Base-by-base conservation (phyloP, 2,888 invertebrate species). In the Thelaira solivaga region DNA sequence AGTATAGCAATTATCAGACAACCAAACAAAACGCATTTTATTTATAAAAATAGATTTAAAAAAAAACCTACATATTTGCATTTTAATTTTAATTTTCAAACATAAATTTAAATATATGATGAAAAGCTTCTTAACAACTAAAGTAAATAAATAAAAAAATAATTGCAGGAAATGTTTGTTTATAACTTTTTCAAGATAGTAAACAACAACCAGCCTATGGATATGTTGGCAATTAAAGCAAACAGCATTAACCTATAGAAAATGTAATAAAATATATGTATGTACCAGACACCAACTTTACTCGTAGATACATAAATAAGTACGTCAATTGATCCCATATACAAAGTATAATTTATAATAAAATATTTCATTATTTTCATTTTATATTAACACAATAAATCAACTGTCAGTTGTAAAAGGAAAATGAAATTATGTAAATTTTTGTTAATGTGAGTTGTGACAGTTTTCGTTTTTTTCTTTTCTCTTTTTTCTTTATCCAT, bases 371-470 rank as follows among this genome's bases (percentile, higher is more conserved):
- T 65, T 65, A 59, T 57, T 64, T 73, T 51, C 73, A 65, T 59
- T 73, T n/a, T n/a, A n/a, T n/a, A 73, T 57, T 49, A 43, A 45
- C 8, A 74, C 61, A 61, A 67, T 67, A 74, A 74, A 74, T 74
- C 67, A 74, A 43, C 47, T 62, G 75, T 49, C 68, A 75, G 53
- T 75, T 67, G 61, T 24, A 29, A n/a, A n/a, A n/a, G 24, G 43
- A 22, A 75, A 75, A 68, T 62, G 11, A 62, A 75, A 62, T 75
- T 75, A 75, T 75, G 55, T 57, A 68, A 75, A 75, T 75, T 36
- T 62, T 41, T 68, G 55, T 75, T 75, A 75, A 68, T 62, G 62
- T 62, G 41, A 41, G 47, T 68, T 75, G 39, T 68, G 68, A 68
- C 75, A 68, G 53, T 16, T 49, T 75, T 61, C 31, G 59, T 24